Conservation (phyloP, 1,140 invertebrate genomes). For the Macrobrachium rosenbergii region DNA sequence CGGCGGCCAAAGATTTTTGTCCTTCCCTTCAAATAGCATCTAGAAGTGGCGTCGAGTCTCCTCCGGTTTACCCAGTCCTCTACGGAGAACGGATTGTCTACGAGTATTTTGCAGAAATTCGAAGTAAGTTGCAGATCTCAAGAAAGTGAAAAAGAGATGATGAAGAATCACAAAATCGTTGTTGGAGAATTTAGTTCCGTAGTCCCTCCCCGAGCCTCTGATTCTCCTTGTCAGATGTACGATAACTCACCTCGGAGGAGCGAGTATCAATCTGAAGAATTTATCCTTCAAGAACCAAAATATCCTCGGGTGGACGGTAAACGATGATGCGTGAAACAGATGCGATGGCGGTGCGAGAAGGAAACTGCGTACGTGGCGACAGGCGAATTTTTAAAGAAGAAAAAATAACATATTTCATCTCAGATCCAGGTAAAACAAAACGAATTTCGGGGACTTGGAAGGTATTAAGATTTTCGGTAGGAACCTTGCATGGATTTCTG, state of each 20-base stretch:
- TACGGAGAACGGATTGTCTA: no score
- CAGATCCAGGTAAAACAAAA: constrained; percentile 50
- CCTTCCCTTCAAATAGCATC: no score
- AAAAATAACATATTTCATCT: constrained; percentile 1
- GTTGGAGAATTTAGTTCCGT: neutral
- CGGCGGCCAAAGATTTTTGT: neutral
- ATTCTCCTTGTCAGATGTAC: constrained; percentile 61
- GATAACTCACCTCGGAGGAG: constrained; percentile 37
- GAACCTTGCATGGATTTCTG: constrained; percentile 54
- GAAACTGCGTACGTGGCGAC: neutral
- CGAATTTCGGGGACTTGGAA: constrained; percentile 44
- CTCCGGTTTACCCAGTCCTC: no score
- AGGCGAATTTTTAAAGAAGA: neutral
- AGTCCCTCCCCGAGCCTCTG: constrained; percentile 44
- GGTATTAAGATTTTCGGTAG: constrained; percentile 62
- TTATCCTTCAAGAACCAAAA: neutral
- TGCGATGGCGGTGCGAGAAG: neutral
- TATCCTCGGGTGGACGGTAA: neutral
- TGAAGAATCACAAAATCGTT: constrained; percentile 14
- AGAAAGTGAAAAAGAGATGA: constrained; percentile 1
- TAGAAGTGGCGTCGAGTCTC: no score
- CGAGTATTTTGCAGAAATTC: no score
- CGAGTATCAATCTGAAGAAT: neutral
- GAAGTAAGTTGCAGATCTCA: neutral
- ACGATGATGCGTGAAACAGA: neutral